These are phyloP conservation scores for Torymus texanus DNA, from an alignment of 2,888 invertebrate species.

Conservation along the genomic window DNA sequence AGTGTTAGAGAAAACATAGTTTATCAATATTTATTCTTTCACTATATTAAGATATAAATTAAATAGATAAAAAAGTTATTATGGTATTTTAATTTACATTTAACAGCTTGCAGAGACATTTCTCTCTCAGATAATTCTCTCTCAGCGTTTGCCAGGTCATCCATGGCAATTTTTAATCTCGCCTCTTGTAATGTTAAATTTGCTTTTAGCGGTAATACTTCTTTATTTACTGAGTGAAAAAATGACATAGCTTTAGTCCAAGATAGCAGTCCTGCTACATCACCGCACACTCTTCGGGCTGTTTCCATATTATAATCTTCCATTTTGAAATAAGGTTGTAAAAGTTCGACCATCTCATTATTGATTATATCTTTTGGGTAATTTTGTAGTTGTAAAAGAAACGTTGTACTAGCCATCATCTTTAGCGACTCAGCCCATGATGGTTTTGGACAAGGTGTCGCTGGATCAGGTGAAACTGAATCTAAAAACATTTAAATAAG, in stretches of 20 bases:
- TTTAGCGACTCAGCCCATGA: constrained; percentile 98
- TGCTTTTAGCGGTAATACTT: constrained; percentile 95
- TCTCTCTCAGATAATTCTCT: constrained; percentile 93
- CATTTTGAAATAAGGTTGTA: constrained; percentile 94
- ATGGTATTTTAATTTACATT: constrained; percentile 76
- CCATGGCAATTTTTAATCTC: constrained; percentile 91
- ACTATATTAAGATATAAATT: background rate
- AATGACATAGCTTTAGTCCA: constrained; percentile 98
- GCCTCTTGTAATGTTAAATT: constrained; percentile 94
- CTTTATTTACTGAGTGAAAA: constrained; percentile 97
- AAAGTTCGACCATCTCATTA: constrained; percentile 96
- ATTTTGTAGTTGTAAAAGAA: constrained; percentile 92
- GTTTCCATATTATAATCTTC: constrained; percentile 98
- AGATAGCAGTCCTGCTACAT: constrained; percentile 94
- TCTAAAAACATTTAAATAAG: constrained; percentile 74
- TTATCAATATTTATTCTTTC: background rate
- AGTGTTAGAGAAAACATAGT: background rate
- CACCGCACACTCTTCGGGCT: constrained; percentile 95
- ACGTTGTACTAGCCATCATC: constrained; percentile 97
- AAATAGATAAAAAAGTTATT: background rate
- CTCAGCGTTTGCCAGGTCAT: constrained; percentile 91
- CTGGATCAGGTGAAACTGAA: constrained; percentile 86
- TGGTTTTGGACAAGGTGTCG: constrained; percentile 91
- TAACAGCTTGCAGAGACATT: constrained; percentile 90
- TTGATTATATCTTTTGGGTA: constrained; percentile 98